Conservation (phyloP, 2,113 vertebrate genomes). For the Otocyon megalotis region DNA sequence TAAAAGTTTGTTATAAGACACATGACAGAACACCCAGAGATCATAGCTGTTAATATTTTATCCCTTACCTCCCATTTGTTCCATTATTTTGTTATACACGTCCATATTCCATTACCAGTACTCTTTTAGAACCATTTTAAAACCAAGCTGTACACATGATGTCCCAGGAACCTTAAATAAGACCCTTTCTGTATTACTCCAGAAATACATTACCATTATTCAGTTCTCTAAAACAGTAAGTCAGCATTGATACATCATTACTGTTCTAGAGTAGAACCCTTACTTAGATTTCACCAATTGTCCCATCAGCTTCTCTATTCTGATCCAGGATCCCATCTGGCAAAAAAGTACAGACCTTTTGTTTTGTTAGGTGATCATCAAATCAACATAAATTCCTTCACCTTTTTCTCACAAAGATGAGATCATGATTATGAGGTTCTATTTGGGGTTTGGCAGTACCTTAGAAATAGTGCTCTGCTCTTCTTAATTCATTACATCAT, state of each 20-base stretch:
- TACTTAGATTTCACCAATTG: neutral
- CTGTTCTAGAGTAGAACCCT: neutral
- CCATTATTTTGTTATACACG: neutral
- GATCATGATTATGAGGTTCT: neutral
- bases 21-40: neutral
- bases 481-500: neutral
- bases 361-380: neutral
- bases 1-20: conserved; percentile 24
- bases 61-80: neutral
- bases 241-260: neutral
- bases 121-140: neutral
- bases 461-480: neutral
- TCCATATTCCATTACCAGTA: neutral
- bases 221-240: neutral
- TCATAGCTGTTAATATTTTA: neutral
- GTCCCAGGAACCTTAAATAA: neutral
- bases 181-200: neutral
- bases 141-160: neutral
- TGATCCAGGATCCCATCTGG: neutral
- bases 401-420: neutral
- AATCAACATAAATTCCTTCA: neutral
- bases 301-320: neutral
- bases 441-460: neutral
- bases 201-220: neutral
- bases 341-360: neutral